These are phyloP conservation scores for Climacteris rufus DNA, from an alignment of 2,113 vertebrate species.

Conservation along the genomic window DNA sequence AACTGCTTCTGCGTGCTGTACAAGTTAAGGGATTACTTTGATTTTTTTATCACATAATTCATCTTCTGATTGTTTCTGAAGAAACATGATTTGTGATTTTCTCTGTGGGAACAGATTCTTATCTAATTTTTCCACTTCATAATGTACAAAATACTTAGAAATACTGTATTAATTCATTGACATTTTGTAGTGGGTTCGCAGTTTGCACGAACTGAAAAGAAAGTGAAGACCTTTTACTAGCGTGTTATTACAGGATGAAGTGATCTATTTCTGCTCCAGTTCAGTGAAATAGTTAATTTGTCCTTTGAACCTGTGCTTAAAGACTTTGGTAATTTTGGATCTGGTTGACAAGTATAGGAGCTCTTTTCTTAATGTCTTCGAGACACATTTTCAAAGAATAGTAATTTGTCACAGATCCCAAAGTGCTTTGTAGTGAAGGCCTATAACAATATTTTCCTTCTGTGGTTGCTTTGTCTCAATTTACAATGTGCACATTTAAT, in stretches of 20 bases:
- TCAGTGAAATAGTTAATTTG: slow-evolving; percentile 16
- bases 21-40: neutral
- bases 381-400: neutral
- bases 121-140: neutral
- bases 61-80: neutral
- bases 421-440: neutral
- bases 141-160: neutral
- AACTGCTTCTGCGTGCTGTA: neutral
- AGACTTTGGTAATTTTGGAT: neutral
- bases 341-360: neutral
- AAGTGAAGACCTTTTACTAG: neutral
- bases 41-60: neutral
- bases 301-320: neutral
- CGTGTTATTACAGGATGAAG: neutral
- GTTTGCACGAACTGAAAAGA: slow-evolving; percentile 14
- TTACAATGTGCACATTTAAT: neutral
- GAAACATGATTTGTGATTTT: neutral
- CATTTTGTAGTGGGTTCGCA: neutral
- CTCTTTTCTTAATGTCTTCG: neutral
- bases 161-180: neutral
- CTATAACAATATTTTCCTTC: neutral
- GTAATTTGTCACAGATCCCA: neutral
- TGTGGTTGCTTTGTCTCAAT: neutral
- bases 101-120: neutral
- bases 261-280: neutral